phyloP scores from a whole-genome alignment of 2,113 vertebrate species.

The Varanus komodoensis region DNA sequence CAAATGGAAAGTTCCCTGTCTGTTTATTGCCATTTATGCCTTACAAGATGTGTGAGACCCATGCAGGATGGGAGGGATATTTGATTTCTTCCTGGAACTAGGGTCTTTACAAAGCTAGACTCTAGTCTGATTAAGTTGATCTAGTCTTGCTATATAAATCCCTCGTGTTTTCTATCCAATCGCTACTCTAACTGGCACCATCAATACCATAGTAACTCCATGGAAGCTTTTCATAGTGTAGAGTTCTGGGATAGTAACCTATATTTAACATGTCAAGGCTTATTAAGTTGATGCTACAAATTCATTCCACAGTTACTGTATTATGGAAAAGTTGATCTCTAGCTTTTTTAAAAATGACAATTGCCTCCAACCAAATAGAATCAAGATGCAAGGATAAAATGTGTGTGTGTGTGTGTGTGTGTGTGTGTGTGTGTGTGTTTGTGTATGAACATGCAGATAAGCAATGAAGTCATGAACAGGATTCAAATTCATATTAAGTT shows the following conservation, averaged over 20 bases:
- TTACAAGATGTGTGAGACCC: slow-evolving; percentile 14
- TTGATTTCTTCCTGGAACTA: slow-evolving; percentile 32
- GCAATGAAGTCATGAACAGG: neutral
- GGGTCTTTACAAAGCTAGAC: slow-evolving; percentile 32
- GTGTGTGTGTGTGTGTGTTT: neutral
- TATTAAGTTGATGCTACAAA: slow-evolving; percentile 69
- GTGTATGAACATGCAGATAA: neutral
- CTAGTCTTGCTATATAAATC: slow-evolving; percentile 65
- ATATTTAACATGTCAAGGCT: slow-evolving; percentile 66
- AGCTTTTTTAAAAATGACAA: slow-evolving; percentile 39
- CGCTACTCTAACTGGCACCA: slow-evolving; percentile 55
- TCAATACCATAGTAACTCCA: slow-evolving; percentile 62
- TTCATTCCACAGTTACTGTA: slow-evolving; percentile 61
- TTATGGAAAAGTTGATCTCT: slow-evolving; percentile 47
- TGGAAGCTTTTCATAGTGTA: slow-evolving; percentile 68
- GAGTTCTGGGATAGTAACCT: slow-evolving; percentile 68
- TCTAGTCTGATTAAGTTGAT: slow-evolving; percentile 52
- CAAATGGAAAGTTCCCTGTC: neutral
- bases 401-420: neutral
- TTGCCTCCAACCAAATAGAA: neutral
- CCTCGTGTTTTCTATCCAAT: slow-evolving; percentile 55
- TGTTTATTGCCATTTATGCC: slow-evolving; percentile 11
- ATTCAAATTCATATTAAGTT: neutral
- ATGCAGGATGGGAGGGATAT: neutral
- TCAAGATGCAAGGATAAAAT: neutral